phyloP scores from a whole-genome alignment of 2,888 invertebrate genomes.

The Scaptomyza polygonia region DNA sequence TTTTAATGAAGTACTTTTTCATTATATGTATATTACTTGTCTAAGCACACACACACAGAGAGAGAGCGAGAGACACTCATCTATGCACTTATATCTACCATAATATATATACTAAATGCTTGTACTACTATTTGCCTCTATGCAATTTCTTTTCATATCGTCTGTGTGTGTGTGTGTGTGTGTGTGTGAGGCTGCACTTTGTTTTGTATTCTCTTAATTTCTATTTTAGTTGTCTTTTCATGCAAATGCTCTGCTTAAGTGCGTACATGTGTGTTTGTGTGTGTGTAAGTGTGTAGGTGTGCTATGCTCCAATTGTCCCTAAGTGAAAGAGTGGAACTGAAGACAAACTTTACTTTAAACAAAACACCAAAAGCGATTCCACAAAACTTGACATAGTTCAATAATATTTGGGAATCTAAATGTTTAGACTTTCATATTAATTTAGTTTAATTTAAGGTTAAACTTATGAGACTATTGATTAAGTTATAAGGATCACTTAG shows the following conservation, averaged over 20 bases:
- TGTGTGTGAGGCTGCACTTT: slow-evolving; percentile 67
- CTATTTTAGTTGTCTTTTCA: slow-evolving; percentile 77
- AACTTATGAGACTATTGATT: no score
- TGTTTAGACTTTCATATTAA: not conserved
- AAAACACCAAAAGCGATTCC: not conserved
- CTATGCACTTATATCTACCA: slow-evolving; percentile 25
- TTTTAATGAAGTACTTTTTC: slow-evolving; percentile 80
- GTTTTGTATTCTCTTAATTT: slow-evolving; percentile 72
- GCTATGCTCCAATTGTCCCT: slow-evolving; percentile 70
- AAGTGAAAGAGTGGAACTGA: slow-evolving; percentile 56
- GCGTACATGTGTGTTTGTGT: slow-evolving; percentile 18
- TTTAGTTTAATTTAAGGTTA: no score
- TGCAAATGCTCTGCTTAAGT: slow-evolving; percentile 57
- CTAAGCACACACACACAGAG: slow-evolving; percentile 29
- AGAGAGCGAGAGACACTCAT: slow-evolving; percentile 19
- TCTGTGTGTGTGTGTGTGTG: slow-evolving; percentile 32
- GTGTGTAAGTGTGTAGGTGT: slow-evolving; percentile 39
- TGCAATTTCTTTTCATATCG: slow-evolving; percentile 77
- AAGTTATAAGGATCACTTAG: no score
- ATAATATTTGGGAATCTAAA: not conserved
- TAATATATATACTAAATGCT: slow-evolving; percentile 4
- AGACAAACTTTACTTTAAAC: slow-evolving; percentile 1
- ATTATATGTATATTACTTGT: slow-evolving; percentile 68
- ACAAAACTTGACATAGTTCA: not conserved
- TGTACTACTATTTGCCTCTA: slow-evolving; percentile 22